Evolutionary conservation across 2,797 vertebrate species (phyloP), one percentile per base, ranked within the genome.

Genomic region (Pipistrellus kuhlii): DNA sequence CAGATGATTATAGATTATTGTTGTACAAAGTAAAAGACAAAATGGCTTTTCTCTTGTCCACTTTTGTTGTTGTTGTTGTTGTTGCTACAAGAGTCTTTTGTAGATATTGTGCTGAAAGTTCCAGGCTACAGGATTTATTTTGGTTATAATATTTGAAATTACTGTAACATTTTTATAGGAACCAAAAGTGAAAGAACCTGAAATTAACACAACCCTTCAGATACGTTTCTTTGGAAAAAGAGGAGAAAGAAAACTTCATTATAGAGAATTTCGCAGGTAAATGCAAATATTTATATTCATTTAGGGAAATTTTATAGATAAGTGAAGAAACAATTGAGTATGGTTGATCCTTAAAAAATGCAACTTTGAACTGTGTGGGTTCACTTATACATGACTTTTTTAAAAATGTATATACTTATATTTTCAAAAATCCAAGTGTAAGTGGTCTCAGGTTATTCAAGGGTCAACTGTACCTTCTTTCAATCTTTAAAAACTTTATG

Each of bases 141-240:
- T 68, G 44, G 35, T 90, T 75, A 55, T 91, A 87, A 82, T 85
- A 90, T 53, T 77, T 90, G n/a, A 96, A 94, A 86, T 92, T 68
- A 91, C 41, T 48, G 2, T 93, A 0, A 80, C 12, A 35, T 94
- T 90, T 90, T 97, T 97, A 27, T 97, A 99, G 99, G 98, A 88
- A 41, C 32, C 97, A 92, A 94, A 93, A 64, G 95, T 98, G 25
- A 98, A 99, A 91, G 97, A 97, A 96, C 91, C 86, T 53, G 98
- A 87, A 66, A 98, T 99, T 94, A 98, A 98, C 97, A 99, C 99
- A 0, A 98, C 99, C 6, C 98, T 99, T 95, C 99, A 99, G 98
- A 98, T 99, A 25, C 98, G 98, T 97, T 99, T 99, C 98, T 99
- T 99, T 96, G 99, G 99, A 5, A 98, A 97, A 97, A 98, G 94